These are phyloP conservation scores for Acanthornis magna DNA, from an alignment of 2,797 vertebrate species.

Conservation along the genomic window DNA sequence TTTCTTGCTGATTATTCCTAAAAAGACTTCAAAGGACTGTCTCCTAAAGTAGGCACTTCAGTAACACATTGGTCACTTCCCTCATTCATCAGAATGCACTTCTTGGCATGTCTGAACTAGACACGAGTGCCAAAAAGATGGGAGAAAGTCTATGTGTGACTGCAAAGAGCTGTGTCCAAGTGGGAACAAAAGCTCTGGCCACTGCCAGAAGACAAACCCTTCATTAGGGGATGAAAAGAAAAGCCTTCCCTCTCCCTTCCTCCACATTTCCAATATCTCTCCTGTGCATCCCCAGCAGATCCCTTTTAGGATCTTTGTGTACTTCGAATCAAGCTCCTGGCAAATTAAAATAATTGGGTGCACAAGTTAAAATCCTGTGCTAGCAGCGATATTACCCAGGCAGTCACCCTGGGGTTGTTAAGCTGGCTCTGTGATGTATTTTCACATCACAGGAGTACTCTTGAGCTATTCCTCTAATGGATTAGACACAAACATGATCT, in stretches of 20 bases:
- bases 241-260: neutral
- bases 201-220: neutral
- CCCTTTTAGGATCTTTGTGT: neutral
- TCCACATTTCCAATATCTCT: neutral
- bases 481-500: neutral
- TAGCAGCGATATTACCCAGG: neutral
- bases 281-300: neutral
- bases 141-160: neutral
- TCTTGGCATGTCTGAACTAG: neutral
- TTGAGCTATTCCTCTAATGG: neutral
- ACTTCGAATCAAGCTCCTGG: neutral
- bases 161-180: neutral
- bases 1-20: neutral
- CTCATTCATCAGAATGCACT: neutral
- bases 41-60: neutral
- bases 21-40: neutral
- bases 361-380: neutral
- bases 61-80: neutral
- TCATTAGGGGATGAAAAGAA: neutral
- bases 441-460: neutral
- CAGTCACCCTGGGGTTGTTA: neutral
- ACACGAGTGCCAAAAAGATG: neutral
- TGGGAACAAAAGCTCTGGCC: neutral
- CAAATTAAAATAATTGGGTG: neutral
- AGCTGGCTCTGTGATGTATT: neutral